Evolutionary conservation across 2,797 vertebrate genomes (phyloP).

Genomic region (Hozukius guyotensis): DNA sequence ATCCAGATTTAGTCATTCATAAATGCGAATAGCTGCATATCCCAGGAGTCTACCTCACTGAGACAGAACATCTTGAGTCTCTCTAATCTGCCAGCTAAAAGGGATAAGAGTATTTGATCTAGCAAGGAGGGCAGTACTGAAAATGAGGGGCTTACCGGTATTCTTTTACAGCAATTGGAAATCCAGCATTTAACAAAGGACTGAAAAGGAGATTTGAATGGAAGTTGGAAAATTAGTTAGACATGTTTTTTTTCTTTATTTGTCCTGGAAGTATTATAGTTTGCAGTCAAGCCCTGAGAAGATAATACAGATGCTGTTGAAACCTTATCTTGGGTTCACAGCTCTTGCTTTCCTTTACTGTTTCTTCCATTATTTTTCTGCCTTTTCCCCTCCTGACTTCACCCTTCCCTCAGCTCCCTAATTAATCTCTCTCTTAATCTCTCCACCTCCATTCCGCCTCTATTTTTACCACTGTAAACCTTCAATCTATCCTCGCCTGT

Average conservation of each 20-base stretch:
- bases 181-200: constrained; percentile 47
- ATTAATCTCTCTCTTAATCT: constrained; percentile 79
- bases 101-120: constrained; percentile 75
- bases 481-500: constrained; percentile 24
- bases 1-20: constrained; percentile 39
- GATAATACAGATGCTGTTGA: constrained; percentile 5
- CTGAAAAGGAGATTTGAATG: constrained; percentile 31
- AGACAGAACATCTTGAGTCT: constrained; percentile 75
- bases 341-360: not conserved
- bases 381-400: constrained; percentile 49
- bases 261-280: not conserved
- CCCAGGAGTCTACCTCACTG: constrained; percentile 33
- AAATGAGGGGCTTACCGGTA: constrained; percentile 45
- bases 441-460: constrained; percentile 58
- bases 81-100: constrained; percentile 77
- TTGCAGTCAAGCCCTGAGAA: not conserved
- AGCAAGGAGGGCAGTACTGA: constrained; percentile 51
- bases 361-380: constrained; percentile 35
- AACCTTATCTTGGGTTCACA: constrained; percentile 20
- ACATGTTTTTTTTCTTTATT: not conserved
- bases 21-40: constrained; percentile 52
- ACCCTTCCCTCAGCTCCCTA: constrained; percentile 54
- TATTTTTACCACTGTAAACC: constrained; percentile 76
- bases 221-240: constrained; percentile 16
- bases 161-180: constrained; percentile 45